Evolutionary conservation across 2,888 invertebrate genomes (phyloP).

Genomic region (Scaptomyza polygonia): DNA sequence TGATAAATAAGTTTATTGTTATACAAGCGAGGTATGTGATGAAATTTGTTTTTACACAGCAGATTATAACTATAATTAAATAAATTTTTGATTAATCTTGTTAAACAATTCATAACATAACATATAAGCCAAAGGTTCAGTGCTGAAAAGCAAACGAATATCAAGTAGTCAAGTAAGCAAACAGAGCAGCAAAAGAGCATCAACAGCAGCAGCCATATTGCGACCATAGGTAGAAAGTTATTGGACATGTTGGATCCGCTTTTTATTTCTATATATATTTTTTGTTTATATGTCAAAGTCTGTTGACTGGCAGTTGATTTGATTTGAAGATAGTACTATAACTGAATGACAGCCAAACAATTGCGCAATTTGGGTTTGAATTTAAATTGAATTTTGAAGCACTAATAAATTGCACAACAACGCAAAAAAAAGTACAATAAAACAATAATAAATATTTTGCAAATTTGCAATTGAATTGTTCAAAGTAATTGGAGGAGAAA

Average conservation of each 20-base stretch:
- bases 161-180: slow-evolving; percentile 28
- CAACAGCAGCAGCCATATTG: slow-evolving; percentile 23
- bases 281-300: slow-evolving; percentile 69
- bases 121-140: too few relatives aligned
- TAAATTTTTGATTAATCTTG: too few relatives aligned
- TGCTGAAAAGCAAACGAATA: slow-evolving; percentile 24
- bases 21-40: neutral
- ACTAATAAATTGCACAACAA: neutral
- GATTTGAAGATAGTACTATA: slow-evolving; percentile 29
- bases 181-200: slow-evolving; percentile 1
- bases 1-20: neutral
- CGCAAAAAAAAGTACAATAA: neutral
- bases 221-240: slow-evolving; percentile 55
- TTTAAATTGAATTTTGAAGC: slow-evolving; percentile 1
- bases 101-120: neutral
- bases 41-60: neutral
- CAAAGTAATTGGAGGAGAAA: neutral
- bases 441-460: neutral
- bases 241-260: slow-evolving; percentile 43
- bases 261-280: slow-evolving; percentile 15
- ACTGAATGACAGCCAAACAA: slow-evolving; percentile 34
- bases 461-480: neutral
- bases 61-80: neutral
- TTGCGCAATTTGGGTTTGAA: slow-evolving; percentile 36
- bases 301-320: slow-evolving; percentile 54